A percentile compares a stretch with the other conserved stretches of the same genome.
Evolutionary conservation across 2,797 vertebrate species (phyloP).

Genomic region (Crax fasciolata): DNA sequence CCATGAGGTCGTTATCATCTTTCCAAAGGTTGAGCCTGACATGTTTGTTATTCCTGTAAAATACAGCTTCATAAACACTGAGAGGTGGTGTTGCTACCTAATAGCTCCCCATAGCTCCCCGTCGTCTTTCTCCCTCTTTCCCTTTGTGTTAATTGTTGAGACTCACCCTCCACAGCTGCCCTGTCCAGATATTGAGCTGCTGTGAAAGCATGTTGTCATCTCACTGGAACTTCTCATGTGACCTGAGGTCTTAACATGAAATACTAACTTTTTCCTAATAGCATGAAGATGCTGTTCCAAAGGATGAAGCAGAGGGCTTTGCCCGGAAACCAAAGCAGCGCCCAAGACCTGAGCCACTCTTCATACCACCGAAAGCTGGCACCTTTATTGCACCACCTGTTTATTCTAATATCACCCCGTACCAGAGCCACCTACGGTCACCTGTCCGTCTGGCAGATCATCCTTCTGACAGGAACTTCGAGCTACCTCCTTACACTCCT

Average conservation of each 20-base stretch:
- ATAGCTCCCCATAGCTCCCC: background rate
- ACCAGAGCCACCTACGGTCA: constrained; percentile 97
- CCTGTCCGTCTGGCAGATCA: constrained; percentile 93
- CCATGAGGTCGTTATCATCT: background rate
- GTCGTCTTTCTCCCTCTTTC: background rate
- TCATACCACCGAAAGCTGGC: constrained; percentile 95
- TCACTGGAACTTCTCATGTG: background rate
- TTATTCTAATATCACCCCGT: constrained; percentile 94
- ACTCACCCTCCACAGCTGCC: background rate
- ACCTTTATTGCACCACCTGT: constrained; percentile 91
- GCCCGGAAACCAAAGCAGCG: constrained; percentile 91
- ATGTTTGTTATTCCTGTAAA: background rate
- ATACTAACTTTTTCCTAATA: constrained; percentile 22
- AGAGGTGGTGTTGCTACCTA: background rate
- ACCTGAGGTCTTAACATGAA: background rate
- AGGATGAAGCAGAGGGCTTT: constrained; percentile 82
- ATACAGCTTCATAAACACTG: background rate
- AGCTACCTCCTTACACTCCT: constrained; percentile 95
- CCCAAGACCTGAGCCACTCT: constrained; percentile 94
- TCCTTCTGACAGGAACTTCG: constrained; percentile 86
- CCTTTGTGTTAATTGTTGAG: background rate
- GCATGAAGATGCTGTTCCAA: constrained; percentile 78
- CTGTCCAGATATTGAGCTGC: background rate
- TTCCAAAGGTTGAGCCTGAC: background rate
- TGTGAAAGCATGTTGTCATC: background rate